These are phyloP conservation scores for Pangasius macronema DNA, from an alignment of 2,797 vertebrate genomes.

Conservation along the genomic window DNA sequence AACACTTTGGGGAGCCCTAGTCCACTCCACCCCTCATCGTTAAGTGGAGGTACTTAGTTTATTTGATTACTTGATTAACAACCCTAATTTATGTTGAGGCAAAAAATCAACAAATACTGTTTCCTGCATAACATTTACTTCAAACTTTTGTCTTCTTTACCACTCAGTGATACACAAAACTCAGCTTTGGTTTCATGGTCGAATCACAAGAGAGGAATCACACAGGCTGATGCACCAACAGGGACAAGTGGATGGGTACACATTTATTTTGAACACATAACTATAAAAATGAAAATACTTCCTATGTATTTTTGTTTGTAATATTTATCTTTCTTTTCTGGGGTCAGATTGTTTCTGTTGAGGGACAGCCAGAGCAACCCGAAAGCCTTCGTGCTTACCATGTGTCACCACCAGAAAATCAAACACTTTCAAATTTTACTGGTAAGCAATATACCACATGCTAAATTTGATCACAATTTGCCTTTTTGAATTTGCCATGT, in stretches of 20 bases:
- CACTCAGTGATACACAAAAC: conserved; percentile 92
- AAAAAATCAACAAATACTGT: neutral
- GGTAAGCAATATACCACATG: conserved; percentile 75
- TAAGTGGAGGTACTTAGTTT: conserved; percentile 85
- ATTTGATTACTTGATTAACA: neutral
- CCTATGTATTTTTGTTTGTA: neutral
- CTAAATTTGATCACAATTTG: neutral
- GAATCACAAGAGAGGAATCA: conserved; percentile 94
- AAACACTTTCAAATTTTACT: conserved; percentile 99
- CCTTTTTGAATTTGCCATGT: neutral
- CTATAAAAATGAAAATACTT: neutral
- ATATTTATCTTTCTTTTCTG: neutral
- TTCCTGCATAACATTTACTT: neutral
- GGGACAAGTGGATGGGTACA: conserved; percentile 96
- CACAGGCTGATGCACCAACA: conserved; percentile 96
- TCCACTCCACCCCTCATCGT: conserved; percentile 87
- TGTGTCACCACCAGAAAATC: conserved; percentile 99
- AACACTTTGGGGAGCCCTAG: conserved; percentile 91
- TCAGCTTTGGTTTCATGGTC: conserved; percentile 96
- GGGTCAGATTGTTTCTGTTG: conserved; percentile 89
- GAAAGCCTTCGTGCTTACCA: conserved; percentile 95
- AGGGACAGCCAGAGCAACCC: conserved; percentile 99
- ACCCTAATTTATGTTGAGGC: neutral
- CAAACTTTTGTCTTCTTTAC: conserved; percentile 20
- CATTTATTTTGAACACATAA: neutral